Evolutionary conservation across 2,113 vertebrate genomes (phyloP), one percentile per base, ranked within the genome.

Genomic region (Megaptera novaeangliae): DNA sequence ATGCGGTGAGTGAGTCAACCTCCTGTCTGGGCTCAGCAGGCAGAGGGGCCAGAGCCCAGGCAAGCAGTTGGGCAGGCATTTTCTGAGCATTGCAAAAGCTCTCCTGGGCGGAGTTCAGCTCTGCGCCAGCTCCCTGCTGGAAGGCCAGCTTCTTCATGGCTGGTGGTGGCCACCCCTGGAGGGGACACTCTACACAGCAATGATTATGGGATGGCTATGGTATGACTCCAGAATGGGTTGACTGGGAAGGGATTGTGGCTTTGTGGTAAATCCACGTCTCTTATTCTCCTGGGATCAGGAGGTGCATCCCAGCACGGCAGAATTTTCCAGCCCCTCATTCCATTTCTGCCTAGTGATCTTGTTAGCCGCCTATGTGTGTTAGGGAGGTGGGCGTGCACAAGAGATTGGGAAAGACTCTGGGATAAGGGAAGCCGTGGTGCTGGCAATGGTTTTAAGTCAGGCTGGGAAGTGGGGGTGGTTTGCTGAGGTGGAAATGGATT

Each of bases 1-100:
- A 36, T 96, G 98, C 8, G 97, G 98, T 98, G 97, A 96, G 96
- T 98, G 97, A 98, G 97, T 98, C 98, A 98, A 96, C 97, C 98
- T 98, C 96, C 97, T 97, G 97, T 98, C 98, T 98, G 97, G 89
- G 97, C 97, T 97, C 97, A 97, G 94, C 96, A 97, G 98, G 96
- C 94, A 97, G 97, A 97, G 95, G 95, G 98, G 97, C 98, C 95
- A 96, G 94, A 97, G 97, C 97, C 96, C 92, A 97, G 95, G 97
- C 96, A 98, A 83, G 97, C 95, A 96, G 66, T 95, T 90, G 95
- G 96, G 96, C 95, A 95, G 95, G 90, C 95, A 87, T 95, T 98
- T 97, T 97, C 91, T 81, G 89, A 96, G 95, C 90, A 77, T 81
- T 97, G 87, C 96, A 95, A 96, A 95, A 96, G 84, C 94, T 96